Evolutionary conservation across 2,888 invertebrate species (phyloP), one percentile per base, ranked within the genome.

Genomic region (Eudemis profundana): DNA sequence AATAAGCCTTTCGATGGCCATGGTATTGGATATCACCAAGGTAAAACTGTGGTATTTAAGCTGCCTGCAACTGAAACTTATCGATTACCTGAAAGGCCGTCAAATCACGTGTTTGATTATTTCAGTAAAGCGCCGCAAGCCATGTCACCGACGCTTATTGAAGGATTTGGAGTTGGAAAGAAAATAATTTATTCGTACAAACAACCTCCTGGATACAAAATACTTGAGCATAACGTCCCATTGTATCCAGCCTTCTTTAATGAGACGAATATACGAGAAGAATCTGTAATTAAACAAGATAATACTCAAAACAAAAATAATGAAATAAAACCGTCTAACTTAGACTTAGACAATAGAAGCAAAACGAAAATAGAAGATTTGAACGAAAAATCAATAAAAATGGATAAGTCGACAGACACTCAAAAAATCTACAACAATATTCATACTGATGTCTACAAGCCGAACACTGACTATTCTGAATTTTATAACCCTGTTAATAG

Each of bases 21-120:
- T 10, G 92, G 92, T 27, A 85, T 92, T 66, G 92, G 91, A 79
- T 92, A 92, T 65, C 90, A 92, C 71, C 85, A 92, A 87, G 91
- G 92, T 86, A 91, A 90, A 87, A 84, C 89, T 70, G 85, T 92
- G 78, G 84, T 85, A 70, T 87, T 92, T 78, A 89, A 90, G 81
- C 73, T 88, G 69, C 91, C 90, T 38, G 78, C 79, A 69, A 79
- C 85, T 65, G 82, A 87, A 79, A 84, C 80, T 54, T 80, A 79
- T 78, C 78, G 81, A 73, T 78, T 88, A 74, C 73, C 75, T 68
- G 82, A 83, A 70, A 74, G 81, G 70, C 83, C 86, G 72, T 76
- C 79, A 80, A 78, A 81, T 83, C 81, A 81, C 81, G 72, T 82
- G 67, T 88, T 87, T 87, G 83, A 89, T 87, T 80, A 86, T 88